phyloP scores from a whole-genome alignment of 2,888 invertebrate genomes.

The Metalampra italica region DNA sequence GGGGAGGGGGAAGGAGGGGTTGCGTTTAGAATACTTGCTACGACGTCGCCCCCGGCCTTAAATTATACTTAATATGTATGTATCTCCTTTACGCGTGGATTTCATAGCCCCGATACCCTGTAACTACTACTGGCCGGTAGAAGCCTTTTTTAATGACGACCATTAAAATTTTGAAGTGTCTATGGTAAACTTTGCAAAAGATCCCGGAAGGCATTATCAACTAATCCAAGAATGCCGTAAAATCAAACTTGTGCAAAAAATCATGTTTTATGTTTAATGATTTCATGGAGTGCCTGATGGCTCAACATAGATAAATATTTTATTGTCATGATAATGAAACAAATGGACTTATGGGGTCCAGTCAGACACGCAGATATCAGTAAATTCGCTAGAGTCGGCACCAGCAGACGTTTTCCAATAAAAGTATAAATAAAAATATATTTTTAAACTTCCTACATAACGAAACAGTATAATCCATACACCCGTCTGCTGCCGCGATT shows the following conservation, averaged over 20 bases:
- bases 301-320: too few relatives aligned
- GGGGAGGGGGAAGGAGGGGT: too few relatives aligned
- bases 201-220: too few relatives aligned
- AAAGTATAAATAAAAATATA: background rate
- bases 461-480: background rate
- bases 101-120: constrained; percentile 48
- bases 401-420: too few relatives aligned
- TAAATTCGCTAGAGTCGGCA: background rate
- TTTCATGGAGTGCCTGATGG: too few relatives aligned
- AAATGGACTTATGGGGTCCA: too few relatives aligned
- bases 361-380: too few relatives aligned
- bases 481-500: constrained; percentile 25
- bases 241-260: too few relatives aligned
- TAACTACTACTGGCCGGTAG: constrained; percentile 54
- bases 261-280: too few relatives aligned
- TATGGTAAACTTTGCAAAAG: background rate
- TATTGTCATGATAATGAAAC: too few relatives aligned
- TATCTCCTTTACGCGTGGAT: constrained; percentile 67
- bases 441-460: background rate
- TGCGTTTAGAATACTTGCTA: constrained; percentile 58
- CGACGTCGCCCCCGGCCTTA: constrained; percentile 57
- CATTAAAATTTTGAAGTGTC: background rate
- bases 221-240: too few relatives aligned
- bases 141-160: constrained; percentile 23
- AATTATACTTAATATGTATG: constrained; percentile 76